phyloP scores from a whole-genome alignment of 2,113 vertebrate genomes.

The Ploceus nigricollis region DNA sequence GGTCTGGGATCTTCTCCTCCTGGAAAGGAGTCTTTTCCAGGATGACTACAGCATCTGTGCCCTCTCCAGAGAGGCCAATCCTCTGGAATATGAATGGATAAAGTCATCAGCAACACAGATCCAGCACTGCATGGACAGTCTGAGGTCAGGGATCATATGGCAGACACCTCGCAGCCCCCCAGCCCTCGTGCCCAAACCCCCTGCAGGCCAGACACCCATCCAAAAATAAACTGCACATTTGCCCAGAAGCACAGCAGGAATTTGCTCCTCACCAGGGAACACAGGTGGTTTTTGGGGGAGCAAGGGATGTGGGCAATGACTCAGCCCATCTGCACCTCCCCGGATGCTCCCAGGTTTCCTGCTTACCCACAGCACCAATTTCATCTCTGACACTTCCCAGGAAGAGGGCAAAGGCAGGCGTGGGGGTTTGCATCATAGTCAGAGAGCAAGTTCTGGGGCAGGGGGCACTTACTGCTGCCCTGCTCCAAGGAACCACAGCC shows the following conservation, averaged over 20 bases:
- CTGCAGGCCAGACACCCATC: neutral
- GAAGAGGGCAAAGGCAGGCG: neutral
- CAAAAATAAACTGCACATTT: neutral
- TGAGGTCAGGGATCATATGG: neutral
- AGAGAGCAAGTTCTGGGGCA: neutral
- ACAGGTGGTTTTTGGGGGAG: neutral
- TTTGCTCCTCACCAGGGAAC: neutral
- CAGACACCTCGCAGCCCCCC: neutral
- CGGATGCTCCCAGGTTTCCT: neutral
- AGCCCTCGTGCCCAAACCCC: rapidly evolving
- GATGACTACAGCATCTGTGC: conserved; percentile 86
- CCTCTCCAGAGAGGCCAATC: conserved; percentile 49
- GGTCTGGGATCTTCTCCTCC: conserved; percentile 75
- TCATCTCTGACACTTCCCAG: neutral
- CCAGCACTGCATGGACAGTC: neutral
- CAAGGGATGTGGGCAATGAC: neutral
- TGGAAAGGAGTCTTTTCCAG: conserved; percentile 93
- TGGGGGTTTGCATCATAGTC: rapidly evolving
- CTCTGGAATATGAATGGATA: conserved; percentile 57
- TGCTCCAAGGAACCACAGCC: neutral
- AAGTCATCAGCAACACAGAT: neutral
- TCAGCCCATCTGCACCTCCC: neutral
- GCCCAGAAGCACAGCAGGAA: neutral
- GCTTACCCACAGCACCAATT: neutral
- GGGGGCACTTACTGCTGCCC: neutral